Evolutionary conservation across 30 jellyfish, hydroid and myxozoan genomes (phyloP), one percentile per base, ranked within the genome.

Genomic region (Clytia hemisphaerica): DNA sequence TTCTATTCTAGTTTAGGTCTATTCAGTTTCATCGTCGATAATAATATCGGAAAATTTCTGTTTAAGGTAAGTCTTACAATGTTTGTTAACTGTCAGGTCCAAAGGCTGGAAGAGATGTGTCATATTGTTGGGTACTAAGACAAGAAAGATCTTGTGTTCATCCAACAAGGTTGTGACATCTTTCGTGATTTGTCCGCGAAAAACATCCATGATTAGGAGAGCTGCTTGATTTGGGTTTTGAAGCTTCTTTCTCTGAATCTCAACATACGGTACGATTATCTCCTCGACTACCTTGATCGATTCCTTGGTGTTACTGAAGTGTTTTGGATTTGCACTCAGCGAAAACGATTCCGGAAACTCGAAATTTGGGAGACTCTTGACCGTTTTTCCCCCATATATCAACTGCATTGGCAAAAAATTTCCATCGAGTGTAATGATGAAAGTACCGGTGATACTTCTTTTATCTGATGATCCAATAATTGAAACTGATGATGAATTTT

Each of bases 101-200:
- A 57, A 57, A 0, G 70, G 42, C 16, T 57, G 70, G 30, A 57
- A 57, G 4, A 57, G 70, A n/a, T 57, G 70, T 7, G 70, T 57
- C 70, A 22, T 57, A 22, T 57, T 57, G 54, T 22, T 45, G 3
- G 70, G 70, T 4, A 14, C 10, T 14, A n/a, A n/a, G n/a, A n/a
- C n/a, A n/a, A n/a, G 31, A 12, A 51, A 51, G 14, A 51, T 16
- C 0, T 51, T n/a, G 30, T 21, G 27, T 5, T 57, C 70, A 22
- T 57, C 30, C 70, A 57, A n/a, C 5, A 31, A 37, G 25, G 25
- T 57, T 6, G 30, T n/a, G 42, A 57, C 30, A 22, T 57, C 0
- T n/a, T 57, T 26, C 44, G 50, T 1, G 3, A 45, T 57, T 57
- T 57, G 70, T 6, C 70, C 70, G 7, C 44, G 50, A 57, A 57